Conservation (phyloP, 2,113 vertebrate genomes). For the Periophthalmus modestus region DNA sequence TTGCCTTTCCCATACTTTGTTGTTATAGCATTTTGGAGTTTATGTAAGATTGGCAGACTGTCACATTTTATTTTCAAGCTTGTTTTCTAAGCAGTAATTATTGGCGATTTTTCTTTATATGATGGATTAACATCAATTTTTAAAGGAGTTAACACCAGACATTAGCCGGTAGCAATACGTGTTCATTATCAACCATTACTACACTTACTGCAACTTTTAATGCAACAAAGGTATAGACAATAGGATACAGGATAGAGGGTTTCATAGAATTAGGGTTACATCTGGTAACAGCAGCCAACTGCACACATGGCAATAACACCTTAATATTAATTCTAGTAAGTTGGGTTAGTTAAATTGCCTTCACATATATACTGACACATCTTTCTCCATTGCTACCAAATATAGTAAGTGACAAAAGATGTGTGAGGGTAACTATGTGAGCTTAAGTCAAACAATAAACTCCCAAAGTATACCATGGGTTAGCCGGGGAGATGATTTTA, state of each 20-base stretch:
- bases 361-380: background rate
- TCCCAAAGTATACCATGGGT: conserved; percentile 15
- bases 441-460: conserved; percentile 19
- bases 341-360: no score
- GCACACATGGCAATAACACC: no score
- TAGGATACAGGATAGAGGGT: background rate
- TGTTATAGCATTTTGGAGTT: conserved; percentile 33
- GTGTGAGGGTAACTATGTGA: conserved; percentile 34
- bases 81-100: background rate
- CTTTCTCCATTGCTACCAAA: background rate
- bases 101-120: background rate
- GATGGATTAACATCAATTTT: background rate
- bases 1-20: conserved; percentile 45
- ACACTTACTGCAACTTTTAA: background rate
- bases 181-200: background rate
- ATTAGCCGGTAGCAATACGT: background rate
- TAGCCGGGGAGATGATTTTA: conserved; percentile 17
- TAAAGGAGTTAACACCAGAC: background rate
- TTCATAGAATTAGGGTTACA: background rate
- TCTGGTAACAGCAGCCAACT: background rate
- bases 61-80: background rate
- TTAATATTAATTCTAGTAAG: no score
- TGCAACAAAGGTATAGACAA: background rate
- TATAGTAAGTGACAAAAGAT: conserved; percentile 16
- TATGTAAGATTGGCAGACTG: conserved; percentile 8